These are phyloP conservation scores for Engraulis encrasicolus DNA, from an alignment of 2,113 vertebrate genomes.

Conservation along the genomic window DNA sequence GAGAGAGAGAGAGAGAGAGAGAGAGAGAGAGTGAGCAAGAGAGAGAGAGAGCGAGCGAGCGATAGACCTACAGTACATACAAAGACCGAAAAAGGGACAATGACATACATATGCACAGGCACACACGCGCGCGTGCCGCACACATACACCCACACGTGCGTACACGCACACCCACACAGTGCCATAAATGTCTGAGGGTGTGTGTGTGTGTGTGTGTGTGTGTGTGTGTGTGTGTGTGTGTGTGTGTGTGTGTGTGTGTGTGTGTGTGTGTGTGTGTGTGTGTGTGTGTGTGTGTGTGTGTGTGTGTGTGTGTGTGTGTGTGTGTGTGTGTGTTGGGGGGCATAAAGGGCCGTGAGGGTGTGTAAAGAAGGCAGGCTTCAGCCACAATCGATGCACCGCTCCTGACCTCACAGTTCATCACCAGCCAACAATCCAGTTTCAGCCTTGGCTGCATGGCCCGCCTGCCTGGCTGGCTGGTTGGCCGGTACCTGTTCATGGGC, in stretches of 20 bases:
- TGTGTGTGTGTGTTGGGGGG: background rate
- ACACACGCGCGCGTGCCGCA: no score
- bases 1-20: no score
- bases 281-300: no score
- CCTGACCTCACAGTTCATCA: background rate
- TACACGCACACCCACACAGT: slow-evolving; percentile 17
- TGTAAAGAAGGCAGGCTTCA: background rate
- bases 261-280: no score
- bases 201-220: background rate
- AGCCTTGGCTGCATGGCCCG: background rate
- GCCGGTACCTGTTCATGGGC: background rate
- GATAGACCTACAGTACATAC: no score
- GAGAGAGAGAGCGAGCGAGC: no score
- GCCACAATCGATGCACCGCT: background rate
- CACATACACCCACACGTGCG: no score
- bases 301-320: background rate
- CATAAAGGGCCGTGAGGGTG: no score
- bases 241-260: no score
- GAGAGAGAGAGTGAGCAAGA: no score
- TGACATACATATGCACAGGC: slow-evolving; percentile 10
- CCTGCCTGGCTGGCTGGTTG: no score
- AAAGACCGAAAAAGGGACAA: background rate
- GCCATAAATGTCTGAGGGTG: background rate
- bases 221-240: background rate
- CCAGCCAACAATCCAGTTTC: background rate